Conservation (phyloP, 2,113 vertebrate species). For the Ursus arctos region DNA sequence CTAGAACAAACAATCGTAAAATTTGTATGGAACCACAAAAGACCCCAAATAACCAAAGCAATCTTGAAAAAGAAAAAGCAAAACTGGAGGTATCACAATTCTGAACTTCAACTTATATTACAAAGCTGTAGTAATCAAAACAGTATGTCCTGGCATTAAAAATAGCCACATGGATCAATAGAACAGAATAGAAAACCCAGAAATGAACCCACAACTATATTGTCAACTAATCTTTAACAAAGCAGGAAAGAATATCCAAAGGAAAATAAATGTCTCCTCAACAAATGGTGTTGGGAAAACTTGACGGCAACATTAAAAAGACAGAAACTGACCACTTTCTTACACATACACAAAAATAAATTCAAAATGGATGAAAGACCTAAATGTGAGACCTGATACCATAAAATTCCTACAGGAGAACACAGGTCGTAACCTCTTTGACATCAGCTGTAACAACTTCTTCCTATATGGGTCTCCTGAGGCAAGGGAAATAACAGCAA, state of each 20-base stretch:
- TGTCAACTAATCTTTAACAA: background rate
- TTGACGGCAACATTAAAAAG: background rate
- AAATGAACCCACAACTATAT: background rate
- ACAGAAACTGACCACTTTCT: background rate
- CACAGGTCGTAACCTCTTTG: background rate
- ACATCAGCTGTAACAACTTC: background rate
- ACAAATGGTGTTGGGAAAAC: background rate
- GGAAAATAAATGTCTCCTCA: background rate
- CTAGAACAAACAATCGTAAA: background rate
- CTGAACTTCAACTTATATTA: background rate
- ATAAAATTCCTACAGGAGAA: background rate
- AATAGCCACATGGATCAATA: background rate
- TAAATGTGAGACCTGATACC: background rate
- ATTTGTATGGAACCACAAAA: background rate
- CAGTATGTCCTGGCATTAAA: background rate
- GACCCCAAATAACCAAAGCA: background rate
- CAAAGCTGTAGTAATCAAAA: background rate
- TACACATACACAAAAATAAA: background rate
- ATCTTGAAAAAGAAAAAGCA: background rate
- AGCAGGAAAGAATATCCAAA: background rate
- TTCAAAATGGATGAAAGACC: background rate
- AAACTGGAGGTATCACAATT: background rate
- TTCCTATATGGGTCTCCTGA: background rate
- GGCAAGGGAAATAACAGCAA: background rate
- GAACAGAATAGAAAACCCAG: background rate